A percentile compares a stretch with the other conserved stretches of the same genome.
Evolutionary conservation across 2,888 invertebrate genomes (phyloP).

Genomic region (Stictocephala bisonia): DNA sequence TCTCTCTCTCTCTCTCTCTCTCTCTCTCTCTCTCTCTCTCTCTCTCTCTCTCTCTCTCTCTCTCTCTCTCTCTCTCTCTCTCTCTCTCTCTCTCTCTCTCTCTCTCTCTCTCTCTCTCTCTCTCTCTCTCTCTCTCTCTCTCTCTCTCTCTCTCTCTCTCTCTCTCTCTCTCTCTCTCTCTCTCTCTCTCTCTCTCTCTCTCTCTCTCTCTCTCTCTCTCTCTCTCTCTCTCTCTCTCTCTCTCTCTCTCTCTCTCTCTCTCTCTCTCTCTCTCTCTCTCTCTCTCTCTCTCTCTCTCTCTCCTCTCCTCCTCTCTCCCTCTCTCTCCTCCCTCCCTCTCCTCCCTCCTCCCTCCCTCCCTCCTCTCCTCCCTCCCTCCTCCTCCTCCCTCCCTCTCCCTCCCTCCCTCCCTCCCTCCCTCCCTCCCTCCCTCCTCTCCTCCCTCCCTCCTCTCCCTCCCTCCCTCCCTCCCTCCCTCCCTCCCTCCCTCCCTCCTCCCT

Average conservation of each 20-base stretch:
- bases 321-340: conserved; percentile 38
- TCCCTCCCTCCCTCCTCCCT: conserved; percentile 50
- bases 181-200: conserved; percentile 50
- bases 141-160: conserved; percentile 44
- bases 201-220: conserved; percentile 43
- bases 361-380: conserved; percentile 50
- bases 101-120: conserved; percentile 12
- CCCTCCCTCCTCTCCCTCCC: conserved; percentile 50
- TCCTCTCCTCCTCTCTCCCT: background rate
- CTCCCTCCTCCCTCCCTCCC: conserved; percentile 46
- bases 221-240: conserved; percentile 40
- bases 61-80: conserved; percentile 52
- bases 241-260: conserved; percentile 38
- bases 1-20: conserved; percentile 43
- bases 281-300: conserved; percentile 9
- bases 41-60: conserved; percentile 28
- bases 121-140: conserved; percentile 8
- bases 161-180: conserved; percentile 43
- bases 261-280: conserved; percentile 34
- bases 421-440: conserved; percentile 43
- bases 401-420: conserved; percentile 40
- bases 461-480: conserved; percentile 24
- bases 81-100: conserved; percentile 44
- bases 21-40: conserved; percentile 34
- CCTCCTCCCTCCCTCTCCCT: conserved; percentile 11